Base-by-base conservation (phyloP, 2,888 invertebrate species). In the Lasioglossum vierecki region DNA sequence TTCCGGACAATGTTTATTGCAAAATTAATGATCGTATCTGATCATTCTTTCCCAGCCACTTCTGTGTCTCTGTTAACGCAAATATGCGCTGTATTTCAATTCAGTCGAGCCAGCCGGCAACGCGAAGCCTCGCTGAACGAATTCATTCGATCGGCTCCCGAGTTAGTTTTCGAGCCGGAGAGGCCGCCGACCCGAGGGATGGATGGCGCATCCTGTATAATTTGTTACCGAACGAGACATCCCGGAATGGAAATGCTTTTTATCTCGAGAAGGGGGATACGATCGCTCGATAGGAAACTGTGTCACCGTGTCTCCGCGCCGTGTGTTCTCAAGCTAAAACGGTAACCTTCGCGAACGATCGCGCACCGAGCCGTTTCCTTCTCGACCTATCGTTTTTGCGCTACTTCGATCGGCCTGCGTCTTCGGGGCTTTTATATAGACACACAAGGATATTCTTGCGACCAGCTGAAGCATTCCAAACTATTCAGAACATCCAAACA, bases 161-260 rank as follows among this genome's bases (percentile, higher is more conserved):
- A 63, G 26, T 63, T 63, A 63, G 63, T 63, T 63, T 63, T 30
- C 63, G 63, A 13, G 63, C 2, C 5, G 15, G 30, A 63, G 26
- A 63, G 63, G 30, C 30, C 30, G 63, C 66, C 66, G 66, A 66
- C 66, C 66, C 66, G 35, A 30, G 66, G 35, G 66, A 66, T 66
- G 66, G 66, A 66, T 66, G 66, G 66, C 66, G 66, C 35, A 35
- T 66, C 66, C 66, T 35, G 66, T 68, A 35, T 41, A 68, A 68
- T 68, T 68, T 68, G 49, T 49, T 35, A 53, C 49, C 39, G 73
- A 74, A 74, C 49, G 73, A 35, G 68, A 68, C 68, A 39, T 39
- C 68, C 68, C 5, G 41, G 68, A 68, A 68, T 68, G 68, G 68
- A 68, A 68, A 68, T 41, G 68, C 39, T 68, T 68, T 68, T 68